Percentiles rank a stretch among this genome's conserved stretches.
These are phyloP conservation scores for Zaprionus vittiger DNA, from an alignment of 1,140 invertebrate species.

Conservation along the genomic window DNA sequence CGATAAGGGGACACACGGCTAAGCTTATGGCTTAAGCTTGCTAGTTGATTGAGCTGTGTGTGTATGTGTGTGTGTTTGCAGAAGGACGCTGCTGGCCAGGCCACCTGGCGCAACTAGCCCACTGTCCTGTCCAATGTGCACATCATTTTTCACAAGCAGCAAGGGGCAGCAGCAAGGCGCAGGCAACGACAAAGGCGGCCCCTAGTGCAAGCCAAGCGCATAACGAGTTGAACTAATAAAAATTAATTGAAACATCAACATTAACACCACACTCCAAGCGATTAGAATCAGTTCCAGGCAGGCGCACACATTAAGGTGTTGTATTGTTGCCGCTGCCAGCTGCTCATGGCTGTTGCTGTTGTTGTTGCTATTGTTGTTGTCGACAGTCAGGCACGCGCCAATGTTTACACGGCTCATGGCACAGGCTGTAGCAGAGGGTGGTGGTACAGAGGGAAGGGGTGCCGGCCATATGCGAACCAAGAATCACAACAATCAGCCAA, in stretches of 20 bases:
- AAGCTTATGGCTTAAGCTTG: constrained; percentile 67
- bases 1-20: constrained; percentile 15
- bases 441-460: neutral
- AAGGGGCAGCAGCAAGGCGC: neutral
- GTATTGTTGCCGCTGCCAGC: constrained; percentile 48
- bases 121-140: constrained; percentile 10
- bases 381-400: constrained; percentile 71
- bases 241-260: constrained; percentile 81
- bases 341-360: constrained; percentile 24
- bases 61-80: neutral
- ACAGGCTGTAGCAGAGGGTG: constrained; percentile 30
- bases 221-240: constrained; percentile 73
- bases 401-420: constrained; percentile 81
- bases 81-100: neutral
- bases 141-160: constrained; percentile 66
- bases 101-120: constrained; percentile 9
- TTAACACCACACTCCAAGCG: constrained; percentile 72
- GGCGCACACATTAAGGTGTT: constrained; percentile 78
- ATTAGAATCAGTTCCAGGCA: constrained; percentile 82
- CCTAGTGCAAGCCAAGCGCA: constrained; percentile 31
- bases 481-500: constrained; percentile 78
- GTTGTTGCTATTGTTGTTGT: constrained; percentile 53
- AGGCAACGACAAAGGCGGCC: neutral
- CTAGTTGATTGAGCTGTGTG: constrained; percentile 67
- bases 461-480: constrained; percentile 69